Evolutionary conservation across 2,797 vertebrate species (phyloP), one percentile per base, ranked within the genome.

Genomic region (Darevskia mixta): DNA sequence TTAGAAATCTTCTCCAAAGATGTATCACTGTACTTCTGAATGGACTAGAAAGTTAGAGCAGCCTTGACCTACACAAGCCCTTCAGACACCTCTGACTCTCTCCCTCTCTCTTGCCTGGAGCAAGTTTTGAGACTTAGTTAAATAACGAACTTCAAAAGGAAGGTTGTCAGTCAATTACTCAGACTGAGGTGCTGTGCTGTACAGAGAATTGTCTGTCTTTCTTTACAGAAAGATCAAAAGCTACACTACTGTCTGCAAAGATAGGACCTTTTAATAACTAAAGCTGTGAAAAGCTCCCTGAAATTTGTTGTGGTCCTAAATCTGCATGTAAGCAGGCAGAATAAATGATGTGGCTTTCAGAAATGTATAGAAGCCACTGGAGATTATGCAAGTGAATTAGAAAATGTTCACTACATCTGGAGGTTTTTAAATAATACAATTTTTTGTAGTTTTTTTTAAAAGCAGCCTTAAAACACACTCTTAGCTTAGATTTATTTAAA

Each of bases 81-180:
- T 91, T 77, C 83, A 85, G 75, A 92, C 85, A 92, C 86, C 88
- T 73, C 81, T 88, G n/a, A 67, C 89, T 0, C 0, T 1, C 84
- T 55, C 13, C 5, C 41, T 55, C 0, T 9, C 15, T 90, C 82
- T 93, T 82, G 80, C 79, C 92, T 90, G 88, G 85, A 87, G 86
- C 93, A 73, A 93, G 89, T 84, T 92, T 93, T 69, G 87, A 88
- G 88, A 93, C 80, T 86, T 91, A 84, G 72, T 93, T 92, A 89
- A 0, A 91, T 9, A 82, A 9, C 55, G 90, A 87, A 87, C 85
- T 92, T 92, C 92, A 93, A 92, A 94, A 91, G 90, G 72, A 90
- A 92, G 83, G 58, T 64, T 95, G 80, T 79, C 86, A 91, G 38
- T 88, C 90, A 90, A 89, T 86, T 81, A 90, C 10, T 87, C 49